A percentile compares a stretch with the other conserved stretches of the same genome.
Evolutionary conservation across 2,113 vertebrate species (phyloP).

Genomic region (Willisornis vidua): DNA sequence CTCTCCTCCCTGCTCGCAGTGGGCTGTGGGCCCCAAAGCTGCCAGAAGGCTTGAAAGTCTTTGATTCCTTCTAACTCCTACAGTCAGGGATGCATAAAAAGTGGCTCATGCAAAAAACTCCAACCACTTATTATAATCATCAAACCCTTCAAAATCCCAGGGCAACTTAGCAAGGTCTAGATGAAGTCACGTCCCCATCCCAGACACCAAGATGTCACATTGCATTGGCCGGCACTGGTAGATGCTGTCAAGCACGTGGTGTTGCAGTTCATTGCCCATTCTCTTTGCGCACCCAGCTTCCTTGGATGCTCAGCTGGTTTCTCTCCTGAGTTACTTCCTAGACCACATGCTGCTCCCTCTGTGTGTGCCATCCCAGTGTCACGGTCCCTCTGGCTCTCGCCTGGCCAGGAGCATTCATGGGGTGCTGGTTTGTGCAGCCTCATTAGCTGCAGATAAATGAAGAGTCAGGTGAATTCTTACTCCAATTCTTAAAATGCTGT

Average conservation of each 20-base stretch:
- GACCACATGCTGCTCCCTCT: neutral
- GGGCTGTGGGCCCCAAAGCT: neutral
- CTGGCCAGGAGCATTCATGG: rapidly evolving
- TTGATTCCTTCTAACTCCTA: slow-evolving; percentile 23
- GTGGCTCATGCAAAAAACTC: neutral
- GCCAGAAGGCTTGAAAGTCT: slow-evolving; percentile 2
- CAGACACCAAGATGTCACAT: slow-evolving; percentile 25
- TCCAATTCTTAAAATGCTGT: neutral
- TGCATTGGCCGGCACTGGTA: neutral
- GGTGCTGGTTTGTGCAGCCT: neutral
- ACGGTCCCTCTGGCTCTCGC: neutral
- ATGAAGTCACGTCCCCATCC: slow-evolving; percentile 4
- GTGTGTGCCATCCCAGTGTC: neutral
- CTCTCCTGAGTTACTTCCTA: neutral
- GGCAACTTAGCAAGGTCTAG: neutral
- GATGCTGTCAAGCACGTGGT: slow-evolving; percentile 12
- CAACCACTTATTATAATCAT: slow-evolving; percentile 22
- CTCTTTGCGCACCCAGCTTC: neutral
- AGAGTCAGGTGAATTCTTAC: slow-evolving; percentile 22
- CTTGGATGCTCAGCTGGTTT: neutral
- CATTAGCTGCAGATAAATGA: neutral
- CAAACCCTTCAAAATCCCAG: slow-evolving; percentile 31
- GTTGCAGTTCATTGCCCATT: slow-evolving; percentile 19
- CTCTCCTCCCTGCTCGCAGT: neutral
- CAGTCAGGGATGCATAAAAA: slow-evolving; percentile 39